Evolutionary conservation across 2,888 invertebrate genomes (phyloP), one percentile per base, ranked within the genome.

Genomic region (Yponomeuta plumbellus): DNA sequence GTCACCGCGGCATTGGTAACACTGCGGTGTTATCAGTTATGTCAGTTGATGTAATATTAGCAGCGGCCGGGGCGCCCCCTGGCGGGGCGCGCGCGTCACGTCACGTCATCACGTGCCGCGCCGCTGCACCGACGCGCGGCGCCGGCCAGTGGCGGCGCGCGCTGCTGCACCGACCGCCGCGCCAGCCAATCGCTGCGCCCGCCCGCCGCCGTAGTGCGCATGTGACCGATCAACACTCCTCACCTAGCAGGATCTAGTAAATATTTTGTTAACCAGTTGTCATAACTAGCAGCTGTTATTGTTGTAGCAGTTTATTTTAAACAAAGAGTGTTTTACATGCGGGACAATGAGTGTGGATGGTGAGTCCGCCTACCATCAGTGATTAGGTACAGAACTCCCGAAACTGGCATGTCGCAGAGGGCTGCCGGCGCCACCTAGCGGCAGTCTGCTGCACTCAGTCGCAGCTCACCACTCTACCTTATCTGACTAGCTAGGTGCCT

Each of bases 341-440:
- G 73, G 71, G 74, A 79, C 70, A 69, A 88, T 89, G 88, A 81
- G 74, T 75, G 80, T 81, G 69, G 79, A 79, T 76, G 89, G 88
- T 88, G 73, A 87, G 87, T 84, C 11, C 21, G 21, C 58, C 21
- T 22, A 20, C 58, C 21, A 58, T 58, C 21, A 21, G 58, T 58
- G 58, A 21, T 58, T 58, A 34, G 34, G 8, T 34, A 11, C 58
- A 20, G 3, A n/a, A 10, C 6, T 58, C 11, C 21, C 58, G 58
- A n/a, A 2, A 22, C 21, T 58, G 20, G 21, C 13, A 52, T 52
- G 44, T 17, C 44, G 44, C 44, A 52, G 13, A 13, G 2, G 11
- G 59, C 23, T 23, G 22, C 22, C 22, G 4, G 59, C 59, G 59
- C 59, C 59, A 59, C 22, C 59, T 22, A 21, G n/a, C 23, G 59